Evolutionary conservation across 2,888 invertebrate species (phyloP).

Genomic region (Perdita meconis): DNA sequence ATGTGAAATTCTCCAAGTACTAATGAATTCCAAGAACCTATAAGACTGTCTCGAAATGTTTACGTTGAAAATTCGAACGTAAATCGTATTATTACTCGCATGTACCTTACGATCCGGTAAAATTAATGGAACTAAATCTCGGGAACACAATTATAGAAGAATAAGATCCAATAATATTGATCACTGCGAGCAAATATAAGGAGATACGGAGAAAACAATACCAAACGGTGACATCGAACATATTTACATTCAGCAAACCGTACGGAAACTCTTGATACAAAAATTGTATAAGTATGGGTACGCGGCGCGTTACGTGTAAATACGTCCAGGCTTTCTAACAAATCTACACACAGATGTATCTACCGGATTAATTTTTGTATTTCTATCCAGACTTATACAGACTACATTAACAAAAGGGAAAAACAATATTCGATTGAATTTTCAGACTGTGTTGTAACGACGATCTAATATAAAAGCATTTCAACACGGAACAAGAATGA

Average conservation of each 20-base stretch:
- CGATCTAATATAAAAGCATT: neutral
- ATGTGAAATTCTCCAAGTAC: constrained; percentile 8
- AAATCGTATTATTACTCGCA: neutral
- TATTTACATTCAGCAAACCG: constrained; percentile 16
- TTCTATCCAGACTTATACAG: constrained; percentile 9
- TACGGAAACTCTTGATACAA: constrained; percentile 13
- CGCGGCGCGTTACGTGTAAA: neutral
- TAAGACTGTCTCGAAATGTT: neutral
- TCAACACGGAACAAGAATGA: constrained; percentile 34
- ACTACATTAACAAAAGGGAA: constrained; percentile 1
- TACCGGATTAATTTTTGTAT: neutral
- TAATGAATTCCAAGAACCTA: neutral
- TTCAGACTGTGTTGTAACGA: neutral
- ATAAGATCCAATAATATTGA: neutral
- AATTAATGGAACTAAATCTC: neutral
- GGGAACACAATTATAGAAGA: constrained; percentile 4
- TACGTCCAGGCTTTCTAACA: constrained; percentile 6
- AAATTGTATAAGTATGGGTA: constrained; percentile 24
- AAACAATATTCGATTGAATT: neutral
- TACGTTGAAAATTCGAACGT: neutral
- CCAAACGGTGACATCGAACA: neutral
- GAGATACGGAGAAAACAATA: neutral
- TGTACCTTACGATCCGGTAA: neutral
- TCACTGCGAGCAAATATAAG: neutral
- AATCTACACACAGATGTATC: neutral